phyloP scores from a whole-genome alignment of 2,888 invertebrate genomes.

The Tethea ocularis region DNA sequence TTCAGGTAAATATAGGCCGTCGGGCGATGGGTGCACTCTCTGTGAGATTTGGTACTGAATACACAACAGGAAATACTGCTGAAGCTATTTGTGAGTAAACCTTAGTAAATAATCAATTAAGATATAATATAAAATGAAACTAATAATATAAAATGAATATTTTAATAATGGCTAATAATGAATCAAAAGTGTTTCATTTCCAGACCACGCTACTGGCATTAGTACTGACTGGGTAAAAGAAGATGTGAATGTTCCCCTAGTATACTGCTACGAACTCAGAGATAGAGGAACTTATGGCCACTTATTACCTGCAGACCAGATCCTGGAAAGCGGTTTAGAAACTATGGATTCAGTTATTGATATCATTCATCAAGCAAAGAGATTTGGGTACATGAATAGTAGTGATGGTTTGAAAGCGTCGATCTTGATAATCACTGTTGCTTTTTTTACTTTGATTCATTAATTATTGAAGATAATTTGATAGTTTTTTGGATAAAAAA shows the following conservation, averaged over 20 bases:
- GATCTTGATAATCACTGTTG: constrained; percentile 14
- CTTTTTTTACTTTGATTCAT: constrained; percentile 15
- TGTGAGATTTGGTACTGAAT: constrained; percentile 74
- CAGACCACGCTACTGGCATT: constrained; percentile 86
- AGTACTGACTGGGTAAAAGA: constrained; percentile 91
- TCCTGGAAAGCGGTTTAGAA: constrained; percentile 85
- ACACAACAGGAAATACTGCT: constrained; percentile 81
- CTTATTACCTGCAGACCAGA: constrained; percentile 87
- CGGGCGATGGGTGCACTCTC: constrained; percentile 77
- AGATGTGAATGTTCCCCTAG: constrained; percentile 83
- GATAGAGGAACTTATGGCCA: constrained; percentile 88
- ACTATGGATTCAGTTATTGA: constrained; percentile 77
- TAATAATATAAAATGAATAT: too few relatives aligned
- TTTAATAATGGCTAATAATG: too few relatives aligned
- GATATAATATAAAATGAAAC: too few relatives aligned
- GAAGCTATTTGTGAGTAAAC: constrained; percentile 79
- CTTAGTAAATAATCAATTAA: neutral
- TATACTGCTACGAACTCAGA: constrained; percentile 88
- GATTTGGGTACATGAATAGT: constrained; percentile 60
- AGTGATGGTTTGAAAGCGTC: constrained; percentile 23
- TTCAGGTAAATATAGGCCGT: constrained; percentile 70
- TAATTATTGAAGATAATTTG: constrained; percentile 18
- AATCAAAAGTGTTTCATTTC: constrained; percentile 16
- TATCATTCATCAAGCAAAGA: constrained; percentile 61
- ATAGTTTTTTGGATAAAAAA: neutral